A percentile compares a stretch with the other conserved stretches of the same genome.
These are phyloP conservation scores for Cyrtodaria siliqua DNA, from an alignment of 2,888 invertebrate species.

Conservation along the genomic window DNA sequence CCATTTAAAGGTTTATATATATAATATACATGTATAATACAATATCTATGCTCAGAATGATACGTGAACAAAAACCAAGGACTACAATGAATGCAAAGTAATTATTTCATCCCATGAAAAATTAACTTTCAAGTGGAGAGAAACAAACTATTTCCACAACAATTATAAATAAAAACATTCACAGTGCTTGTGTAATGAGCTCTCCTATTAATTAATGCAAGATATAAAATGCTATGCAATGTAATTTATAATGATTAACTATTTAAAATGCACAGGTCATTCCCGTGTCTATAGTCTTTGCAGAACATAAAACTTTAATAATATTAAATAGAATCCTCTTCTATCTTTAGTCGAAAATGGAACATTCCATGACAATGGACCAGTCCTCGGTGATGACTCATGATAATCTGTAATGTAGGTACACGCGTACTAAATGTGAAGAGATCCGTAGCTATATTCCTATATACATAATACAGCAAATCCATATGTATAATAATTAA, in stretches of 20 bases:
- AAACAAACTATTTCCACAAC: conserved; percentile 48
- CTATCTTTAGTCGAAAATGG: conserved; percentile 23
- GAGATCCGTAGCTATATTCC: conserved; percentile 39
- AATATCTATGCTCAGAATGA: conserved; percentile 67
- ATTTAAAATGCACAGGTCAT: conserved; percentile 14
- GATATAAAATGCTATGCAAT: conserved; percentile 44
- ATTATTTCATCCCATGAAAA: conserved; percentile 31
- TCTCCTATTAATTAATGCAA: conserved; percentile 21
- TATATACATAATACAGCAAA: conserved; percentile 42
- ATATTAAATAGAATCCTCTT: background rate
- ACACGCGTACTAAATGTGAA: conserved; percentile 30
- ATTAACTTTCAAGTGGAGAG: conserved; percentile 47
- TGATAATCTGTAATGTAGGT: conserved; percentile 59
- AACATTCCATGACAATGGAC: conserved; percentile 62
- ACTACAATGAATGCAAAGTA: conserved; percentile 54
- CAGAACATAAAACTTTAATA: background rate
- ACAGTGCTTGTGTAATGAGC: conserved; percentile 18
- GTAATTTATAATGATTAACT: conserved; percentile 24
- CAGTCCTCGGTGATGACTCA: conserved; percentile 49
- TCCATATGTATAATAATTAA: conserved; percentile 40
- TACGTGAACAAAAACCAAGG: conserved; percentile 44
- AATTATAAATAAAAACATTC: conserved; percentile 44
- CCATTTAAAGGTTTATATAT: conserved; percentile 63
- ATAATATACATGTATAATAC: conserved; percentile 68
- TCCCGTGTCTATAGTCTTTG: conserved; percentile 3